These are phyloP conservation scores for Notolepis coatsorum DNA, from an alignment of 2,797 vertebrate genomes.

Conservation along the genomic window DNA sequence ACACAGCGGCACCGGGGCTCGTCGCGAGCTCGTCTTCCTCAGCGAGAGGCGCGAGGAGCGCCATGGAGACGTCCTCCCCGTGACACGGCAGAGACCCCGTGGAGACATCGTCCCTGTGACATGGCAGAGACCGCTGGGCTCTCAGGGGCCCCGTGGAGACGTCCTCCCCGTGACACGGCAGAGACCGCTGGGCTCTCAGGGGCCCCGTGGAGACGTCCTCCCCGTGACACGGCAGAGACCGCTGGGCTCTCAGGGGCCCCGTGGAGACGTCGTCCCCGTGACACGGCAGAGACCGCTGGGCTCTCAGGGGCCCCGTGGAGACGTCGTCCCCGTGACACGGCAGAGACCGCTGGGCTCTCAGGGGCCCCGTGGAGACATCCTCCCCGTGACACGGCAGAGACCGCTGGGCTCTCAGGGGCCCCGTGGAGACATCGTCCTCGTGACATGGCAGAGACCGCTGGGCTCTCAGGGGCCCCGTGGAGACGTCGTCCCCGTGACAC, in stretches of 20 bases:
- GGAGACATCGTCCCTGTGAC: too few species aligned
- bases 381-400: too few species aligned
- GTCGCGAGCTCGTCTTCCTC: background rate
- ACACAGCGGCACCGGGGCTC: background rate
- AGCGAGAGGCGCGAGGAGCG: background rate
- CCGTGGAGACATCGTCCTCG: too few species aligned
- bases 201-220: too few species aligned
- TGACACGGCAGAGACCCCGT: background rate
- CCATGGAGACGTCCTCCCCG: constrained; percentile 8
- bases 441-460: constrained; percentile 6
- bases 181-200: constrained; percentile 44
- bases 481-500: constrained; percentile 17
- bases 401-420: constrained; percentile 47
- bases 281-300: background rate
- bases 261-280: too few species aligned
- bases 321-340: too few species aligned
- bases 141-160: too few species aligned
- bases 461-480: constrained; percentile 39
- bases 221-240: background rate
- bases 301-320: too few species aligned
- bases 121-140: constrained; percentile 8
- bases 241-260: constrained; percentile 52
- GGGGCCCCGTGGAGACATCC: too few species aligned
- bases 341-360: constrained; percentile 42
- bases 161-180: too few species aligned